A percentile compares a stretch with the other conserved stretches of the same genome.
Conservation (phyloP, 2,797 vertebrate species). For the Enteromius unitaeniatus region DNA sequence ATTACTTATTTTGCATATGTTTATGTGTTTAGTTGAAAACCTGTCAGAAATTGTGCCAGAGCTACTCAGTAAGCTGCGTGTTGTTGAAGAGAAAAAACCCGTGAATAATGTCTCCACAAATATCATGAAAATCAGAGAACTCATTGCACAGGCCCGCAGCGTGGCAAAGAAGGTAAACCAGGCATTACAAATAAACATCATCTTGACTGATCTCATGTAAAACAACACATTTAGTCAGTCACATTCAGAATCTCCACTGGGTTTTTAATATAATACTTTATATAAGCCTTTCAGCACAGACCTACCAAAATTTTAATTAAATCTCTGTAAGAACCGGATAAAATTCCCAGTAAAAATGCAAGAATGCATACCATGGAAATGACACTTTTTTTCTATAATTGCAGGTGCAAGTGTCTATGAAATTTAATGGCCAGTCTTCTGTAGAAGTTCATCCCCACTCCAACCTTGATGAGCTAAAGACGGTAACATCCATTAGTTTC, state of each 20-base stretch:
- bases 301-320: neutral
- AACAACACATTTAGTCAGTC: neutral
- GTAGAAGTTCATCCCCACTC: constrained; percentile 90
- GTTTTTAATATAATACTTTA: neutral
- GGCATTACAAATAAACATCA: neutral
- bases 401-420: constrained; percentile 98
- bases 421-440: constrained; percentile 90
- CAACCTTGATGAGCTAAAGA: constrained; percentile 88
- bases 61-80: constrained; percentile 87
- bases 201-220: neutral
- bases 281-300: neutral
- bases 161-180: constrained; percentile 92
- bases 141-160: constrained; percentile 95
- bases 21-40: constrained; percentile 81
- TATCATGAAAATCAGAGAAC: constrained; percentile 90
- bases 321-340: neutral
- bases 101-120: constrained; percentile 92
- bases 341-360: neutral
- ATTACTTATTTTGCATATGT: constrained; percentile 5
- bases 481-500: constrained; percentile 91
- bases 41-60: constrained; percentile 89
- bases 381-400: neutral
- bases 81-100: constrained; percentile 90
- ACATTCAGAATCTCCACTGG: neutral
- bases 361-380: neutral